Conservation (phyloP, 2,888 invertebrate species). For the Atrina japonica region DNA sequence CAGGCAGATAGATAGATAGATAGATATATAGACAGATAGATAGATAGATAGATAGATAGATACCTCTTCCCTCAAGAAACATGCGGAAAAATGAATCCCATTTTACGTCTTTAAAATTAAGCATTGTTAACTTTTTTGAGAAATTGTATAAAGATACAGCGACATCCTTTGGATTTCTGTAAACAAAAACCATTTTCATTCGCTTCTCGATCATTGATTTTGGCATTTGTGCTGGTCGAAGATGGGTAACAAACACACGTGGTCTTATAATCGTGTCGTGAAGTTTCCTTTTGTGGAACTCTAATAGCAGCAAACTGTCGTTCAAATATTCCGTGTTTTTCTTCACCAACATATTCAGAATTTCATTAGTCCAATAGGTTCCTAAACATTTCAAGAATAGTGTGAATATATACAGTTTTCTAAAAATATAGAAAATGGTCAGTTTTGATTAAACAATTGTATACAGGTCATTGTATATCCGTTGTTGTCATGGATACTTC, state of each 20-base stretch:
- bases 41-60: too few species aligned
- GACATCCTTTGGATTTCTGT: constrained; percentile 25
- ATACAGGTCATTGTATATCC: too few species aligned
- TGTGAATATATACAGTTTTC: too few species aligned
- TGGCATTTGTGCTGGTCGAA: constrained; percentile 6
- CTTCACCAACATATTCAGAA: constrained; percentile 10
- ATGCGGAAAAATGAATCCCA: constrained; percentile 3
- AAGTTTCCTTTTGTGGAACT: neutral
- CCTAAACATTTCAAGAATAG: constrained; percentile 3
- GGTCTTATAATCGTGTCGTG: neutral
- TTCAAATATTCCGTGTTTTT: constrained; percentile 3
- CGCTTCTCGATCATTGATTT: constrained; percentile 1
- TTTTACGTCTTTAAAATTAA: neutral
- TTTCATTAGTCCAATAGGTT: constrained; percentile 19
- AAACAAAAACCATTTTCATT: constrained; percentile 6
- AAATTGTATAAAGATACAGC: constrained; percentile 4
- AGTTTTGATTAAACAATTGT: too few species aligned
- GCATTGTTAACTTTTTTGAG: constrained; percentile 4
- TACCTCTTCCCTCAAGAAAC: neutral
- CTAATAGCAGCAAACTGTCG: neutral
- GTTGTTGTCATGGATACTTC: too few species aligned
- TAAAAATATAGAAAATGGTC: too few species aligned
- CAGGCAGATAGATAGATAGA: too few species aligned
- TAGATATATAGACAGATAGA: too few species aligned
- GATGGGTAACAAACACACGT: constrained; percentile 7